A percentile compares a stretch with the other conserved stretches of the same genome.
Evolutionary conservation across 2,888 invertebrate genomes (phyloP).

Genomic region (Hydropsyche betteni): DNA sequence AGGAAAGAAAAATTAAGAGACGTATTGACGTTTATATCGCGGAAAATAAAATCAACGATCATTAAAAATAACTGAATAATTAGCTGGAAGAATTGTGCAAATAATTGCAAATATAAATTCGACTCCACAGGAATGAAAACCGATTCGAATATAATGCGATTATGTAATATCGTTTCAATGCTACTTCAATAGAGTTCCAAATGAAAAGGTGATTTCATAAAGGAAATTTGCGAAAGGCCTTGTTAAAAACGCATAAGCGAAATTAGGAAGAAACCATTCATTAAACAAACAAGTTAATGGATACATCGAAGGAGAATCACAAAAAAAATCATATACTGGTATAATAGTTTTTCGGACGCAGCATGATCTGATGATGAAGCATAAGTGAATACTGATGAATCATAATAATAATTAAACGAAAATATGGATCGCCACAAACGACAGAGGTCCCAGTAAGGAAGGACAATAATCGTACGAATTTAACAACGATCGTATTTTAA

Average conservation of each 20-base stretch:
- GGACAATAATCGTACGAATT: not conserved
- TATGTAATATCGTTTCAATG: conserved; percentile 1
- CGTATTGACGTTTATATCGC: too few species aligned
- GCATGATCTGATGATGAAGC: not conserved
- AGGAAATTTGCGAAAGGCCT: conserved; percentile 9
- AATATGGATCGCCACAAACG: not conserved
- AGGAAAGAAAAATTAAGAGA: too few species aligned
- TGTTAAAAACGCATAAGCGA: not conserved
- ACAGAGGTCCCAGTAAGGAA: not conserved
- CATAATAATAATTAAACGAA: not conserved
- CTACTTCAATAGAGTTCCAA: not conserved
- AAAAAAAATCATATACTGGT: not conserved
- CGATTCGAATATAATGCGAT: too few species aligned
- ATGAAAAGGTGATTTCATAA: conserved; percentile 15
- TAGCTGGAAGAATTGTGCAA: too few species aligned
- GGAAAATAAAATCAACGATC: too few species aligned
- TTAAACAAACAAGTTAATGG: not conserved
- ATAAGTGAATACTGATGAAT: not conserved
- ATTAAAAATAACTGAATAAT: too few species aligned
- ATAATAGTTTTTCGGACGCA: not conserved
- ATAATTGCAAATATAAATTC: too few species aligned
- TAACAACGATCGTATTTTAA: not conserved
- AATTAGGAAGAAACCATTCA: conserved; percentile 7
- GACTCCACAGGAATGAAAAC: too few species aligned
- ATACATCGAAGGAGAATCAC: too few species aligned